Evolutionary conservation across 2,888 invertebrate genomes (phyloP), one percentile per base, ranked within the genome.

Genomic region (Cephus runcator): DNA sequence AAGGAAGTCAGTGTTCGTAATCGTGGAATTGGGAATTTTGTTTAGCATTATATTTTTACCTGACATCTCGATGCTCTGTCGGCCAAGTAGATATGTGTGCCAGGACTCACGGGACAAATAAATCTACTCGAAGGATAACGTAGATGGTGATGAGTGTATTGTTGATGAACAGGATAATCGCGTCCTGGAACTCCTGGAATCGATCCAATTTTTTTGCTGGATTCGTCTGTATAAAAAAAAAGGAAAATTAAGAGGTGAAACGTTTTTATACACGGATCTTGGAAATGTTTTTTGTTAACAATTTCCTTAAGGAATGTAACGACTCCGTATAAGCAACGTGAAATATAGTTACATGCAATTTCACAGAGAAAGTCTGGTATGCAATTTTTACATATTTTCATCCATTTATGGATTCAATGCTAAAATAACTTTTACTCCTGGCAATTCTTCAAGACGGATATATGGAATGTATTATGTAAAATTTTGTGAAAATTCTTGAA

Each of bases 41-140:
- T 31, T 69, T 12, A 36, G 12, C 4, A 4, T 23, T 33, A 12
- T 30, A 12, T 30, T 35, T 11, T 82, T 83, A 90, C 90, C 86
- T 90, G 89, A 81, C 90, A 90, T 68, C 89, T 83, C 33, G 88
- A 85, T 30, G 86, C 82, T 33, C 85, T 81, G 81, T 90, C 90
- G 12, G 90, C 88, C 34, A 88, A 84, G 80, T 89, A 90, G n/a
- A 88, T 84, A 69, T 86, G 85, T 73, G 80, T 80, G 15, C 82
- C 83, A 3, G 81, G 78, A 74, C 82, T 79, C 30, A 78, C 81
- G 3, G 84, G 85, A 79, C 89, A 89, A 11, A 86, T 76, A 80
- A 87, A 88, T 80, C 85, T 81, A 73, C 84, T 83, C 68, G 79
- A 81, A 34, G 81, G 56, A 68, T 84, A 82, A 30, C 80, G 80